phyloP scores from a whole-genome alignment of 37 sponge, comb jelly and placozoan species.

The Geodia barretti region DNA sequence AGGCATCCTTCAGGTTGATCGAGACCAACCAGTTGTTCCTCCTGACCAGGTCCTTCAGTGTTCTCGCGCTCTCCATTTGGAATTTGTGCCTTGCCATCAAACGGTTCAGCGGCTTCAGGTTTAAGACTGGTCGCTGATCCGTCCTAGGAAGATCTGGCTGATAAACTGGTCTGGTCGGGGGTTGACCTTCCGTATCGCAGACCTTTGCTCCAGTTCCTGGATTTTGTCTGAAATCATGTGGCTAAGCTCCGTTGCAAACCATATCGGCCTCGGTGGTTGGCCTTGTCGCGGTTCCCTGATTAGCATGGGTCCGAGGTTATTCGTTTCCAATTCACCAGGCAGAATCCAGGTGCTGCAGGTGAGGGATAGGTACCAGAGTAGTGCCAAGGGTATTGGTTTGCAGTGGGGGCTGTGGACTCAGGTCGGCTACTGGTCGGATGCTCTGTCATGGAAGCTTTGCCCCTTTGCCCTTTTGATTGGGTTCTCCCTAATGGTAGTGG shows the following conservation, averaged over 20 bases:
- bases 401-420: too few relatives aligned
- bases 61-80: background rate
- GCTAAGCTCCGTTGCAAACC: background rate
- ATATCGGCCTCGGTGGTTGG: background rate
- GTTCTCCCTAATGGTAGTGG: background rate
- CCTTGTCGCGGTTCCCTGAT: background rate
- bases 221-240: background rate
- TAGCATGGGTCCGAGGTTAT: background rate
- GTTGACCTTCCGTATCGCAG: background rate
- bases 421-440: too few relatives aligned
- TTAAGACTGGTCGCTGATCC: background rate
- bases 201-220: background rate
- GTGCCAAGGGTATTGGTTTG: too few relatives aligned
- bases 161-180: background rate
- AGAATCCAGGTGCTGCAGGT: too few relatives aligned
- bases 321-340: conserved; percentile 14
- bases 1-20: conserved; percentile 1
- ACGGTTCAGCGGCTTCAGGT: conserved; percentile 6
- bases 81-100: background rate
- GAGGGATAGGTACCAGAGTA: too few relatives aligned
- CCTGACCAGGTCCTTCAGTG: background rate
- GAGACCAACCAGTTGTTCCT: background rate
- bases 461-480: background rate
- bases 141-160: background rate
- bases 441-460: background rate